Evolutionary conservation across 2,888 invertebrate species (phyloP).

Genomic region (Anagyrus pseudococci): DNA sequence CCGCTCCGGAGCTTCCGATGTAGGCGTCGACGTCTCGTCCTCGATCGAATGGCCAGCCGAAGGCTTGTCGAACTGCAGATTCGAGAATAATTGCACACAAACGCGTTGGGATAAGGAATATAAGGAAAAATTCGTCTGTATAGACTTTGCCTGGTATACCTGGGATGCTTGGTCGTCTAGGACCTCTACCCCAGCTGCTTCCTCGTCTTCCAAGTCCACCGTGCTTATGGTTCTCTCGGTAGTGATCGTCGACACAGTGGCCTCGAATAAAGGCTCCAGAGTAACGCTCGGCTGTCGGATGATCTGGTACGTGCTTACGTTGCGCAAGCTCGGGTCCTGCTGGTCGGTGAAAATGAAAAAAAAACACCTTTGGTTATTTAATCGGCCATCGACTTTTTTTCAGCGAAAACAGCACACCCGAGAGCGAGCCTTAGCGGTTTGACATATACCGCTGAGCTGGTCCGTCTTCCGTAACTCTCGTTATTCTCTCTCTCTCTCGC

Average conservation of each 20-base stretch:
- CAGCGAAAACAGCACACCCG: no score
- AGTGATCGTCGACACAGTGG: constrained; percentile 18
- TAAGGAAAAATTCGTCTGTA: no score
- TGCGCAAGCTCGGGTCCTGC: constrained; percentile 14
- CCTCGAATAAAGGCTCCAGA: neutral
- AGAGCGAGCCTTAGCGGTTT: no score
- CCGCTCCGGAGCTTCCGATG: neutral
- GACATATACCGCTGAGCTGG: no score
- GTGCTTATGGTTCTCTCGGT: constrained; percentile 19
- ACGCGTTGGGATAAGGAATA: no score
- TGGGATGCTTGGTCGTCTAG: neutral
- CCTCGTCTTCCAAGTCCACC: neutral
- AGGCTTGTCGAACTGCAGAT: constrained; percentile 14
- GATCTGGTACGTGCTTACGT: constrained; percentile 9
- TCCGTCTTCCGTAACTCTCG: no score
- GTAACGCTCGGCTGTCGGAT: neutral
- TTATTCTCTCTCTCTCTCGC: no score
- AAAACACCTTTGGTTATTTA: no score
- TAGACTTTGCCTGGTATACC: no score
- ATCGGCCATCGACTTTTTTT: no score
- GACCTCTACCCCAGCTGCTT: neutral
- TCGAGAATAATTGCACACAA: constrained; percentile 3
- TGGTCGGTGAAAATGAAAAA: no score
- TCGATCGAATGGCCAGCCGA: constrained; percentile 1
- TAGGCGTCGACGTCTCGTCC: neutral